Base-by-base conservation (phyloP, 2,888 invertebrate species). In the Hipparchia semele region DNA sequence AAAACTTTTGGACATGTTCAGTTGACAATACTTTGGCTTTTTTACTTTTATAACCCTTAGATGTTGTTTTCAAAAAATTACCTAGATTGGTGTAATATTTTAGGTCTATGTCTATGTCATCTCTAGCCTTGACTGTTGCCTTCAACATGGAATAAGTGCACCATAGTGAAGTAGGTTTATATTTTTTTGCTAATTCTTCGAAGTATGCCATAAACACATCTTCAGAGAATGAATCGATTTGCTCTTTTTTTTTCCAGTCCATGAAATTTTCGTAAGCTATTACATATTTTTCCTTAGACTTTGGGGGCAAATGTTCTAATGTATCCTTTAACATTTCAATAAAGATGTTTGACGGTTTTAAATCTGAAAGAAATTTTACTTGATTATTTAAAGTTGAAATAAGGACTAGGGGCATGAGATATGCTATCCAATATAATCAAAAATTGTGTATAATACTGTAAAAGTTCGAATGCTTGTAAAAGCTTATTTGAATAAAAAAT, bases 161-260 rank as follows among this genome's bases (percentile, higher is more conserved):
- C 65, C 65, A 65, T 6, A 65, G 65, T 6, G 65, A 12, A 53
- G 65, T 39, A 33, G 65, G 65, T 12, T 65, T 65, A 33, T 65
- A 65, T 65, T 65, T 65, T 53, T 53, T 33, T 0, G 65, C 65
- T 10, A 65, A 23, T 53, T 53, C 65, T 65, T 65, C 65, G 23
- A 65, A 65, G 33, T 65, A 65, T 65, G 51, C 53, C 51, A 65
- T 6, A 39, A 65, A 53, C 6, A 65, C 65, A 53, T 53, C 12
- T 53, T 65, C 65, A 33, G 65, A 65, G 33, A 65, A 51, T 33
- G 65, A 53, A 33, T 65, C 49, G 9, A 53, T 33, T n/a, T 72
- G 73, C 75, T 69, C 76, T 69, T 75, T 62, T 45, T 71, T 72
- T 68, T 70, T 75, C 39, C 70, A 65, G 12, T 9, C 33, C 2